phyloP scores from a whole-genome alignment of 2,113 vertebrate genomes.

The Centropristis striata region DNA sequence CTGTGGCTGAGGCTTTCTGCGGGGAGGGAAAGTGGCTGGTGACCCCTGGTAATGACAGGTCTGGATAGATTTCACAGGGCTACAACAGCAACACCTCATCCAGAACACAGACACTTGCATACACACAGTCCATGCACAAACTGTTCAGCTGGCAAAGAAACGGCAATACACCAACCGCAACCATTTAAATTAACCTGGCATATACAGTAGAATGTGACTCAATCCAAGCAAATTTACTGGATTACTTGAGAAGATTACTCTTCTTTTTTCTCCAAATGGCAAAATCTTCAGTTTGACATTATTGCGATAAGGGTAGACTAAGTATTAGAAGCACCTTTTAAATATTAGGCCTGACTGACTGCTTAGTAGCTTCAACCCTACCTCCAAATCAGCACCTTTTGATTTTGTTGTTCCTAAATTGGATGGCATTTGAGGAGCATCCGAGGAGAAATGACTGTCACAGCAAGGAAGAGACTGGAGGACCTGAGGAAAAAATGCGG shows the following conservation, averaged over 20 bases:
- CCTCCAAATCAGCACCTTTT: too few relatives aligned
- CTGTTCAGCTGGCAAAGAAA: neutral
- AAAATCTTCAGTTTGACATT: neutral
- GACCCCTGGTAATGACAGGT: slow-evolving; percentile 48
- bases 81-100: slow-evolving; percentile 28
- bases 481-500: too few relatives aligned
- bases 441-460: too few relatives aligned
- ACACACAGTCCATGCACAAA: neutral
- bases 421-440: too few relatives aligned
- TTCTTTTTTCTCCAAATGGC: neutral
- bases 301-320: neutral
- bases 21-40: slow-evolving; percentile 22
- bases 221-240: neutral
- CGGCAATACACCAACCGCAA: neutral
- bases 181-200: neutral
- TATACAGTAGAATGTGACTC: too few relatives aligned
- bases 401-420: too few relatives aligned
- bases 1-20: slow-evolving; percentile 28
- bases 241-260: neutral
- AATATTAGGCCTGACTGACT: too few relatives aligned
- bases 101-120: neutral
- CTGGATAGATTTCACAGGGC: slow-evolving; percentile 50
- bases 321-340: neutral
- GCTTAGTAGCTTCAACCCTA: too few relatives aligned
- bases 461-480: too few relatives aligned